Evolutionary conservation across 2,113 vertebrate genomes (phyloP), one percentile per base, ranked within the genome.

Genomic region (Oncorhynchus keta): DNA sequence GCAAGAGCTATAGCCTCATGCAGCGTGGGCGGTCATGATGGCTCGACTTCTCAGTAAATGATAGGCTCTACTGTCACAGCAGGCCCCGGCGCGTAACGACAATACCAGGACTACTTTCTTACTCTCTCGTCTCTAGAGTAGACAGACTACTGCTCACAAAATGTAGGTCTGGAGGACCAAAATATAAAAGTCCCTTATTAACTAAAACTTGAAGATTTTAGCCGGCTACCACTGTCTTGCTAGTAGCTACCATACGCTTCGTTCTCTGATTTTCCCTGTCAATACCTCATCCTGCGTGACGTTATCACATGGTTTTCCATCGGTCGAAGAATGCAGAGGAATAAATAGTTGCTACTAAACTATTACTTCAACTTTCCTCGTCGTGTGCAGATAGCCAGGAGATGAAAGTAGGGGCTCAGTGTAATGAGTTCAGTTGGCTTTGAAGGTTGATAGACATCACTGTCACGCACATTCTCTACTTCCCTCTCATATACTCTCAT

Each of bases 351-450:
- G 78, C 80, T 77, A 11, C 39, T 45, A 8, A 77, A 72, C 79
- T 84, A 86, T 83, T 79, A 81, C 75, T 49, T 70, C 13, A 72
- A 72, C 77, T 79, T 88, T 83, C 84, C 62, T 79, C 2, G 9
- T 8, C 9, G 68, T 11, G 76, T 26, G 81, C 76, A 88, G 86
- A 89, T 88, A 84, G 75, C 77, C 81, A 79, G 70, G 77, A 87
- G 87, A 89, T 90, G 86, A 90, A 91, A 90, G 83, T 73, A 71
- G 72, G 5, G 81, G 16, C 74, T 49, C 22, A 57, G 72, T 72
- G 69, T 57, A 81, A 79, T 79, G 70, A 72, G 76, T 73, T 77
- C 82, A 77, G 78, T 72, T 55, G 18, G 57, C 80, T 83, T 79
- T 70, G 70, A 81, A 72, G 57, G 73, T 69, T 72, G 80, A 81